These are phyloP conservation scores for Plestiodon gilberti DNA, from an alignment of 2,113 vertebrate genomes.

Conservation along the genomic window DNA sequence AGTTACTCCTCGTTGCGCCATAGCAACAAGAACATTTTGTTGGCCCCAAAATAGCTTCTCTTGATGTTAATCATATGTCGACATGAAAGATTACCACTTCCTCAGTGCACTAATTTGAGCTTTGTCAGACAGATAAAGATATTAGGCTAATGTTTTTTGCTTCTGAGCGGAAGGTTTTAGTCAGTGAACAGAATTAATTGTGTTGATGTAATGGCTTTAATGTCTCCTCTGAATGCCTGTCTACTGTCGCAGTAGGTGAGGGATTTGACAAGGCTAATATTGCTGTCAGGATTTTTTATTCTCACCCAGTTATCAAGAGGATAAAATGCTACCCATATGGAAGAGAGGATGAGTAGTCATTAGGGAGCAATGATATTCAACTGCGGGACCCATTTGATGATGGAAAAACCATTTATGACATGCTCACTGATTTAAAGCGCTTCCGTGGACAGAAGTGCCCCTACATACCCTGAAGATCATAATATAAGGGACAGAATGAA, in stretches of 20 bases:
- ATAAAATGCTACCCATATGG: conserved; percentile 19
- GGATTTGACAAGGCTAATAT: conserved; percentile 43
- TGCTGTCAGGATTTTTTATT: conserved; percentile 28
- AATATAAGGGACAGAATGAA: not conserved
- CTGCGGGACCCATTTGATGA: not conserved
- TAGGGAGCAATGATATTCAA: not conserved
- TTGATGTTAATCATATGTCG: not conserved
- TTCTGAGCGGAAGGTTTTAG: conserved; percentile 36
- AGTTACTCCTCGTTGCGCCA: not conserved
- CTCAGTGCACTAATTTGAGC: conserved; percentile 43
- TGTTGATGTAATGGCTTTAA: conserved; percentile 66
- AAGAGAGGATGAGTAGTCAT: not conserved
- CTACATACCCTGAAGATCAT: not conserved
- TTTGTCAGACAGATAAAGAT: conserved; percentile 57
- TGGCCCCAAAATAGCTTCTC: not conserved
- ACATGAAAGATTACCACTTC: conserved; percentile 19
- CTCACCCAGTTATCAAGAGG: conserved; percentile 38
- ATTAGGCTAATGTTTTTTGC: conserved; percentile 58
- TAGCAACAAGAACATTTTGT: not conserved
- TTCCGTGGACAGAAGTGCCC: not conserved
- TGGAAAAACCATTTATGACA: not conserved
- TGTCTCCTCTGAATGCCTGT: conserved; percentile 36
- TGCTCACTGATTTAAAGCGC: not conserved
- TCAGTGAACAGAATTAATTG: conserved; percentile 54
- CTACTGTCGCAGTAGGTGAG: conserved; percentile 22